A percentile compares a stretch with the other conserved stretches of the same genome.
Conservation (phyloP, 2,113 vertebrate species). For the Dendrocopos noguchii region DNA sequence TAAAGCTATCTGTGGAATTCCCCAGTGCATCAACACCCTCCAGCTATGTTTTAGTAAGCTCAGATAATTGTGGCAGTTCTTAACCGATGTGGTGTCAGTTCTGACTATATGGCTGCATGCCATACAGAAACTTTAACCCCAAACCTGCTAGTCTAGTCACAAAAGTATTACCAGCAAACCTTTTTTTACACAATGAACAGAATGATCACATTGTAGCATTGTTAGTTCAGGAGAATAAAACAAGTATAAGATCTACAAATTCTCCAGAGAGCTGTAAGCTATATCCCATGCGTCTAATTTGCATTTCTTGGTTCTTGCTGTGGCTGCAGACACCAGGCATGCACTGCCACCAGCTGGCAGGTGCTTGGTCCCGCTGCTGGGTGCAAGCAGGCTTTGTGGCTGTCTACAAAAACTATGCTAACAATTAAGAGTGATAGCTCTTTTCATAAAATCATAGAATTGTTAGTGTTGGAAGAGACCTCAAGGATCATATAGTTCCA, state of each 20-base stretch:
- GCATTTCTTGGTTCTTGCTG: background rate
- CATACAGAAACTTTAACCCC: background rate
- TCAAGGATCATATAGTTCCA: too few species aligned
- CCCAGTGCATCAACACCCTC: background rate
- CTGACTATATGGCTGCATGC: background rate
- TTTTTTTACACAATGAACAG: too few species aligned
- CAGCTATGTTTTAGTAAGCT: background rate
- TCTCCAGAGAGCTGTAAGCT: background rate
- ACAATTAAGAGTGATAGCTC: background rate
- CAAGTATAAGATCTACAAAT: rapidly evolving
- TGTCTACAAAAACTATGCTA: too few species aligned
- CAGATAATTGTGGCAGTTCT: background rate
- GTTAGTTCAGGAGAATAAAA: background rate
- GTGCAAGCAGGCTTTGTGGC: too few species aligned
- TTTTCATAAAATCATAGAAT: background rate
- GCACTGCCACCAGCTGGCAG: background rate
- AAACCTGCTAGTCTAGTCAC: background rate
- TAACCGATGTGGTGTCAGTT: background rate
- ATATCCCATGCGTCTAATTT: rapidly evolving
- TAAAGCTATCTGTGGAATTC: background rate
- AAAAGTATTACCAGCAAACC: background rate
- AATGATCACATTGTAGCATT: background rate
- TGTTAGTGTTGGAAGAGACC: too few species aligned
- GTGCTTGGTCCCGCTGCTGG: background rate
- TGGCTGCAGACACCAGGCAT: background rate